phyloP scores from a whole-genome alignment of 2,797 vertebrate genomes.

The Sebastes cheni region DNA sequence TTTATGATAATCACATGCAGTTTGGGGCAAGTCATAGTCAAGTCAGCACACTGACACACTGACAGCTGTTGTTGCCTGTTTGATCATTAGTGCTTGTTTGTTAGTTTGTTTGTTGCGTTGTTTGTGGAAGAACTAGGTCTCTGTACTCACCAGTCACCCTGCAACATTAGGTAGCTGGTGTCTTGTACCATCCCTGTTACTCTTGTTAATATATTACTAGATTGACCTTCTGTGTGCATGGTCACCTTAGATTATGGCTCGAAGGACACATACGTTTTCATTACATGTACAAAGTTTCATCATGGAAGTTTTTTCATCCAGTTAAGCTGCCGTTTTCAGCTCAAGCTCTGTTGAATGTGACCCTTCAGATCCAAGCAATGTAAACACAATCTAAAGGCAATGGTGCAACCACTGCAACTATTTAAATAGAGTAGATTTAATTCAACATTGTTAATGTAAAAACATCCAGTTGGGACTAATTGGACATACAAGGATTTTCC shows the following conservation, averaged over 20 bases:
- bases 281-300: background rate
- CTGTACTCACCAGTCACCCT: background rate
- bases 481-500: background rate
- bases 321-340: background rate
- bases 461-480: background rate
- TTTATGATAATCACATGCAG: background rate
- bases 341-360: conserved; percentile 17
- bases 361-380: background rate
- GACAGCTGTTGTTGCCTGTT: background rate
- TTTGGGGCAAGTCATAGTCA: background rate
- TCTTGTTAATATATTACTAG: background rate
- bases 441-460: background rate
- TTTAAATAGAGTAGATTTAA: background rate
- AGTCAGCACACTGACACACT: too few relatives aligned
- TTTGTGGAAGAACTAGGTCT: too few relatives aligned
- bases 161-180: background rate
- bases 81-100: background rate
- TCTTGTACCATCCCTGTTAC: background rate
- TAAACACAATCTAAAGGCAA: conserved; percentile 35
- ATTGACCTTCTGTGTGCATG: background rate
- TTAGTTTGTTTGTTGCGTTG: too few relatives aligned
- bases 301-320: background rate
- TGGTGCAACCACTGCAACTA: conserved; percentile 14
- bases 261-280: background rate
- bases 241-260: background rate